Base-by-base conservation (phyloP, 1,140 invertebrate genomes). In the Cyphomyrmex costatus region DNA sequence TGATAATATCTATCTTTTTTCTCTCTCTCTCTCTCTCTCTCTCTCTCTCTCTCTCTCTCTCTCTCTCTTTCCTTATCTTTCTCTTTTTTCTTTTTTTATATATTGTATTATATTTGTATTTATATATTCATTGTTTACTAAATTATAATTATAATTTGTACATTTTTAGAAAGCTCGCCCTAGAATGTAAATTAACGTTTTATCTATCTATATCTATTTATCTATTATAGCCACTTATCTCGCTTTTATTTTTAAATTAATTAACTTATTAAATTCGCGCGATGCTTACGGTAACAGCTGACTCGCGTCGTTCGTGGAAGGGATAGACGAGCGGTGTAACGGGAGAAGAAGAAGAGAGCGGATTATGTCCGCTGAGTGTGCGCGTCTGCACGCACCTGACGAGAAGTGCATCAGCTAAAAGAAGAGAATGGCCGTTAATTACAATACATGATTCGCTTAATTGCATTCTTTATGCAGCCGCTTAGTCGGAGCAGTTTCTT, bases 361-460 rank as follows among this genome's bases (percentile, higher is more conserved):
- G 84, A 89, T 89, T 89, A 89, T 61, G 87, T 89, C 88, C 51
- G 88, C 60, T 89, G 86, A 88, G 60, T 63, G 84, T 46, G 85
- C 88, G 80, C 88, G 85, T 86, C 85, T 89, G 80, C 51, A 83
- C 87, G 86, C 77, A 88, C 86, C 89, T 84, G 82, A 86, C 84
- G 79, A 87, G 68, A 76, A 89, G 79, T 71, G 88, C 89, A 87
- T 88, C 89, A 51, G 76, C 60, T 84, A 80, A 84, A 88, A 91
- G 89, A 88, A 90, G 86, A 90, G 89, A 88, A 87, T 89, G 87
- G 82, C 87, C 90, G 87, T 91, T 92, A 92, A 92, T 93, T 92
- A 92, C 89, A 91, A 88, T 89, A 88, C 88, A 87, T 88, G 91
- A 93, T 93, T 92, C 90, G 88, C 90, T 93, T 93, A 93, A 93